Evolutionary conservation across 2,113 vertebrate species (phyloP), one percentile per base, ranked within the genome.

Genomic region (Motacilla tschutschensis): DNA sequence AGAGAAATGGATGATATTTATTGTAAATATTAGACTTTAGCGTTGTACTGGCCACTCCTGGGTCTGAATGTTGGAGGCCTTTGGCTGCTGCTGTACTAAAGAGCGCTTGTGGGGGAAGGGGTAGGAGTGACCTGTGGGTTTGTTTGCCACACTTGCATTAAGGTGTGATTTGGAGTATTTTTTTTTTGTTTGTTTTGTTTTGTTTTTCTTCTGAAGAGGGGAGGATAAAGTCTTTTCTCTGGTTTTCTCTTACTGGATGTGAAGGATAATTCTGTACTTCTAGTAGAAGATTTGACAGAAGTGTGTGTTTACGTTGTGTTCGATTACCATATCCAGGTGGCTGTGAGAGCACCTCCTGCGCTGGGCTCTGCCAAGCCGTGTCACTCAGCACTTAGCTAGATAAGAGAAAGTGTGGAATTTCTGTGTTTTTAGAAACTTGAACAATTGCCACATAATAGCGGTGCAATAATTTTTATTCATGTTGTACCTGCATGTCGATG

Each of bases 391-490:
- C 91, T 92, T 95, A 90, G 84, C 83, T 93, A 95, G 93, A 87
- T 79, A 90, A 91, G 93, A 95, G 87, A 80, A 94, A 70, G 92
- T 93, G 94, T 95, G 92, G 95, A 92, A 96, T 95, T 89, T 94
- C 93, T 92, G 93, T 96, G 95, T 95, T 95, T 92, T 93, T 96
- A 96, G 93, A 96, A 95, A 96, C 95, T 96, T 96, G 95, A 96
- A 96, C 83, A 95, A 94, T 95, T 95, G 89, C 94, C 95, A 96
- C 94, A 94, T 95, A 94, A 95, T 94, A 96, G 92, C 92, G 87
- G 95, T 96, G 95, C 95, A 96, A 95, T 96, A 96, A 95, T 96
- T 96, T 96, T 96, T 95, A 95, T 94, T 93, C 93, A 91, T 95
- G 92, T 96, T 96, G 95, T 96, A 95, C 95, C 95, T 96, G 95